Percentiles rank a stretch among this genome's conserved stretches.
These are phyloP conservation scores for Pyrgilauda ruficollis DNA, from an alignment of 2,113 vertebrate species.

Conservation along the genomic window DNA sequence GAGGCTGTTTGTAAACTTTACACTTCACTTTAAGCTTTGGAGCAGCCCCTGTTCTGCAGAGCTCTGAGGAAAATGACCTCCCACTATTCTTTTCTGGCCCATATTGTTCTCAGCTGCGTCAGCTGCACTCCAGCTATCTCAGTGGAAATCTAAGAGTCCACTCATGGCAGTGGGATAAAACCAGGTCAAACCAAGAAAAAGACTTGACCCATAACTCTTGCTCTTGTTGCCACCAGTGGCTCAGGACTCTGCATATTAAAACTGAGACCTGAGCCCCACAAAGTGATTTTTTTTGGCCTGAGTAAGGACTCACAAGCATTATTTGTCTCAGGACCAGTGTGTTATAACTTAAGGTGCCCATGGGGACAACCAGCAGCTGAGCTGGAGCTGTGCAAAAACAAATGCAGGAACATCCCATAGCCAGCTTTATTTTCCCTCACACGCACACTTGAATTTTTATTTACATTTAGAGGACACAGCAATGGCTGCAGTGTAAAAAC, in stretches of 20 bases:
- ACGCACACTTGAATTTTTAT: background rate
- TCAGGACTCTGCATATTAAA: background rate
- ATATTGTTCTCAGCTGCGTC: background rate
- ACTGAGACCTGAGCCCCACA: background rate
- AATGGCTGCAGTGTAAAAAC: background rate
- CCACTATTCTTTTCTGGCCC: background rate
- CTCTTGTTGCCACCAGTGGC: background rate
- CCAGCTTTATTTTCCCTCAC: background rate
- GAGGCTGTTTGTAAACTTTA: background rate
- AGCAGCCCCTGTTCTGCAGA: background rate
- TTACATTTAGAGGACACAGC: background rate
- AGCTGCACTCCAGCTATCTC: slow-evolving; percentile 5
- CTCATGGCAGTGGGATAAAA: slow-evolving; percentile 24
- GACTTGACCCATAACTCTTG: background rate
- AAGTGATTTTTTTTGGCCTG: background rate
- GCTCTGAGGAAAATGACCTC: background rate
- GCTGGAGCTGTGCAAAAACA: background rate
- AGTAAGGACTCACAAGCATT: background rate
- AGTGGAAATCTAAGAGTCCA: background rate
- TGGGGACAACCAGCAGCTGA: background rate
- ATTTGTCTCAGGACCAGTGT: background rate
- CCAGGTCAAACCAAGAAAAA: slow-evolving; percentile 21
- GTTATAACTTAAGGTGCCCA: background rate
- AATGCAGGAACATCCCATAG: background rate
- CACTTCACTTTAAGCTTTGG: background rate